Base-by-base conservation (phyloP, 2,113 vertebrate genomes). In the Oxyruncus cristatus region DNA sequence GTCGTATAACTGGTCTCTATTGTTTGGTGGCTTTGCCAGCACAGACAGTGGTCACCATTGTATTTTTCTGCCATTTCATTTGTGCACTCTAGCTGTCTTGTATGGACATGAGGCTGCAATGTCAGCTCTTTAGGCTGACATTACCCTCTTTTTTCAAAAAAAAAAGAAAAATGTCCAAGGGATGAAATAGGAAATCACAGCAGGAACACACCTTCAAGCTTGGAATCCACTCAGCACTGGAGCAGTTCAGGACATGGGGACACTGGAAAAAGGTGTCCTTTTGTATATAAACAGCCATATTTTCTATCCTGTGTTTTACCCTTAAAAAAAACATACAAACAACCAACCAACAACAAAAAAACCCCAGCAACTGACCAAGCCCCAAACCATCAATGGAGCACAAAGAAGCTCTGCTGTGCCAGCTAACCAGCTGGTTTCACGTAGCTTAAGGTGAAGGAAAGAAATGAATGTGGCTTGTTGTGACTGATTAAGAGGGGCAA, bases 401-500 rank as follows among this genome's bases (percentile, higher is more conserved):
- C 53, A 78, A 89, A 84, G 53, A 12, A 82, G 37, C 50, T 95
- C 16, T 8, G 71, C 61, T 72, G 9, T 89, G 77, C 66, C 47
- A 73, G 46, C 84, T 82, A 79, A 67, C 65, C 52, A 53, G 49
- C 58, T 68, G 73, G 41, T 47, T 44, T 86, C 61, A 18, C 52
- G 39, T 46, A 85, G 71, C 55, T 37, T 73, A 76, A 95, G 85
- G 56, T 89, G 41, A 1, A 1, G 68, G 75, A 52, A 89, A 89
- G 71, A 65, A 89, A 85, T 53, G 22, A 63, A 80, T 85, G 75
- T 92, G 78, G 39, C 63, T 91, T 87, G 41, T 92, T 93, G 71
- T 85, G 89, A 68, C 85, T 94, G 87, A 95, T 95, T 91, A 85
- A 77, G 87, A 90, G 47, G 91, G 92, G 81, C 87, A 92, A 47